phyloP scores from a whole-genome alignment of 2,797 vertebrate species.

The Peromyscus nudipes region DNA sequence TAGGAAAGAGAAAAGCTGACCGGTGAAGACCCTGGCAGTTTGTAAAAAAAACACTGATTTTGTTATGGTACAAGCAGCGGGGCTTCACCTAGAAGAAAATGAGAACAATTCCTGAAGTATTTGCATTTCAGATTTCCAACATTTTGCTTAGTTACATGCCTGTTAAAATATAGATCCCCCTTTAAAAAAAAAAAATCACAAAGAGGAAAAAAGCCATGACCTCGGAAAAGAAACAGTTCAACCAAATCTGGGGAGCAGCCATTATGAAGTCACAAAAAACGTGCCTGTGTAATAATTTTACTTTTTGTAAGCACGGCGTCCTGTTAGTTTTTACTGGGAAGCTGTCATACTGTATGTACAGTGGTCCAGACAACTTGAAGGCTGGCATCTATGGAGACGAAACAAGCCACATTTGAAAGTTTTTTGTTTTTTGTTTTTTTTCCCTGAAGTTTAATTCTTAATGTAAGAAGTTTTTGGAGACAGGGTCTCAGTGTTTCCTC shows the following conservation, averaged over 20 bases:
- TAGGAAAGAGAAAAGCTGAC: background rate
- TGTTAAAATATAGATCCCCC: slow-evolving; percentile 13
- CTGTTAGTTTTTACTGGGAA: background rate
- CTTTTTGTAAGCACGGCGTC: background rate
- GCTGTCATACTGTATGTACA: background rate
- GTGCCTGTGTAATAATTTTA: background rate
- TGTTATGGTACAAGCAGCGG: background rate
- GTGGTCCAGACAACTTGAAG: background rate
- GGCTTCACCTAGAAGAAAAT: background rate
- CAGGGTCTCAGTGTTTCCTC: background rate
- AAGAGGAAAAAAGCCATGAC: background rate
- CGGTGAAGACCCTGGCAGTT: background rate
- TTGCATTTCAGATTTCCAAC: slow-evolving; percentile 14
- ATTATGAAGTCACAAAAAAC: background rate
- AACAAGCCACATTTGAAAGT: background rate
- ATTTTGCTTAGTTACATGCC: slow-evolving; percentile 29
- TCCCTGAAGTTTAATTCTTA: background rate
- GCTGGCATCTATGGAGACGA: background rate
- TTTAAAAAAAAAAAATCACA: background rate
- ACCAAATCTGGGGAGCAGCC: background rate
- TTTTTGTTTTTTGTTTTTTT: too few species aligned
- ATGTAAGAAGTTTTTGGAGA: background rate
- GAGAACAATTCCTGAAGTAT: slow-evolving; percentile 15
- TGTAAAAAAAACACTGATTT: slow-evolving; percentile 25
- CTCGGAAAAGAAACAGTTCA: slow-evolving; percentile 19